Conservation (phyloP, 2,888 invertebrate species). For the Nephrotoma flavescens region DNA sequence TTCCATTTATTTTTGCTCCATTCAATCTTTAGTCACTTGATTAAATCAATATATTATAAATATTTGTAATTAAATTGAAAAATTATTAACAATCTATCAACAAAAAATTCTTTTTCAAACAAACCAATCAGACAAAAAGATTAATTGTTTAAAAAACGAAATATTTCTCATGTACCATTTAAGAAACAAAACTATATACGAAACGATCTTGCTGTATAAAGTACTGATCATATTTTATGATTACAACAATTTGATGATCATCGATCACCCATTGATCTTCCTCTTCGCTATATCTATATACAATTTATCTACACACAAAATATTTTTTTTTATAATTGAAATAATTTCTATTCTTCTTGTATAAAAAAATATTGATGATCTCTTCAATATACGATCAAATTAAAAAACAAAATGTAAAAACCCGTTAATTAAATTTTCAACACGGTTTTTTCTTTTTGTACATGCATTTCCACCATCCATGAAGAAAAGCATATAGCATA, state of each 20-base stretch:
- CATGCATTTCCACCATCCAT: background rate
- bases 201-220: background rate
- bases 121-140: background rate
- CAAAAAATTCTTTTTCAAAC: background rate
- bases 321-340: background rate
- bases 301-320: background rate
- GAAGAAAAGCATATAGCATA: background rate
- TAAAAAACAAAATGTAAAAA: background rate
- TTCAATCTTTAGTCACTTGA: background rate
- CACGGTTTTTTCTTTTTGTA: background rate
- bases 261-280: background rate
- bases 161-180: background rate
- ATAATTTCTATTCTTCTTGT: background rate
- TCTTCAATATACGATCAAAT: background rate
- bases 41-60: background rate
- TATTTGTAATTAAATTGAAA: background rate
- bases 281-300: background rate
- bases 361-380: background rate
- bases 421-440: background rate
- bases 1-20: no score
- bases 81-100: background rate
- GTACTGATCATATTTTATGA: background rate
- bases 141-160: background rate
- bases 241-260: background rate
- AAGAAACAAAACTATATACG: background rate